Conservation (phyloP, 1,140 invertebrate species). For the Eurytemora carolleeae region DNA sequence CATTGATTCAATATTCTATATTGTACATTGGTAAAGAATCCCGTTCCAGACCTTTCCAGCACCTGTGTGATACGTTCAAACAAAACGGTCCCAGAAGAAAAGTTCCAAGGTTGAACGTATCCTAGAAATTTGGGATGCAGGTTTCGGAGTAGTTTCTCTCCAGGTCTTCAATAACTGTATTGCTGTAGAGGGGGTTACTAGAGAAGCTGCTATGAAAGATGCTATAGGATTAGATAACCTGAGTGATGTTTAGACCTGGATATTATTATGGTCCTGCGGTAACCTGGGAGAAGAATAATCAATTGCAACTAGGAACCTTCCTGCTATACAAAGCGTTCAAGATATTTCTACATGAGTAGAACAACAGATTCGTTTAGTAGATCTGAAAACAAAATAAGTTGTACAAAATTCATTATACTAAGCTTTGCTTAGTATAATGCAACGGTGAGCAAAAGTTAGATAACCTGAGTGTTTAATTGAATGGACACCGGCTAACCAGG, state of each 20-base stretch:
- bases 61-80: conserved; percentile 57
- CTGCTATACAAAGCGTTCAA: conserved; percentile 61
- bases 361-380: conserved; percentile 44
- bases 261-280: conserved; percentile 57
- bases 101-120: conserved; percentile 53
- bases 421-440: no score
- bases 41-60: conserved; percentile 56
- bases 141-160: conserved; percentile 64
- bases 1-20: conserved; percentile 47
- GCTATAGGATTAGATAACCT: conserved; percentile 37
- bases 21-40: conserved; percentile 53
- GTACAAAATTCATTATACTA: no score
- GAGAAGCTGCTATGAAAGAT: conserved; percentile 83
- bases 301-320: conserved; percentile 49
- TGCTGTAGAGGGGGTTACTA: conserved; percentile 69
- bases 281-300: conserved; percentile 48
- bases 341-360: conserved; percentile 66
- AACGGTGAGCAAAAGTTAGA: no score
- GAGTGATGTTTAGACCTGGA: conserved; percentile 37
- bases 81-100: conserved; percentile 1
- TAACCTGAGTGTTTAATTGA: no score
- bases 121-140: conserved; percentile 61
- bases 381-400: conserved; percentile 26
- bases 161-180: conserved; percentile 78
- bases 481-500: no score